Conservation (phyloP, 2,888 invertebrate species). For the Epinotia ramella region DNA sequence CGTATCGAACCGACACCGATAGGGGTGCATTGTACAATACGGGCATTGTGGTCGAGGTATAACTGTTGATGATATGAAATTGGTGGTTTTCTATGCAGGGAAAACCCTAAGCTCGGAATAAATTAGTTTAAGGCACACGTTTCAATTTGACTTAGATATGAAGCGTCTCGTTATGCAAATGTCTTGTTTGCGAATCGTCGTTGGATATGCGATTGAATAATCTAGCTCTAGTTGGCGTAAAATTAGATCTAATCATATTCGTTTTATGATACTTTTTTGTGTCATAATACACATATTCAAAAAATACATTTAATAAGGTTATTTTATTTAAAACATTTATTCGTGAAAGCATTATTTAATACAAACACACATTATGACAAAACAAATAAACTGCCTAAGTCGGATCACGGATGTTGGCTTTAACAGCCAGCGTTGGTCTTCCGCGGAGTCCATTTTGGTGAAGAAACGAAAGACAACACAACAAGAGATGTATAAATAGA, state of each 20-base stretch:
- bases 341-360: no score
- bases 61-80: constrained; percentile 16
- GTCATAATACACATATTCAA: no score
- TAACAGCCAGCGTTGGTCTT: no score
- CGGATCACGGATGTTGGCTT: no score
- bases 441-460: no score
- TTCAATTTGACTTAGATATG: not conserved
- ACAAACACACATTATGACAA: no score
- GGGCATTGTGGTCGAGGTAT: constrained; percentile 33
- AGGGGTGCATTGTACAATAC: constrained; percentile 43
- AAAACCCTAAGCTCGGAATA: not conserved
- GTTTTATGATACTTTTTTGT: not conserved
- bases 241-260: not conserved
- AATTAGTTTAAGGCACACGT: not conserved
- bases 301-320: no score
- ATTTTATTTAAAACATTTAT: no score
- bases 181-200: not conserved
- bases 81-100: constrained; percentile 12
- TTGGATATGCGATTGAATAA: constrained; percentile 2
- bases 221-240: not conserved
- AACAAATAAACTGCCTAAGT: no score
- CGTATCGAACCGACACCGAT: constrained; percentile 52
- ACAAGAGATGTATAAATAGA: no score
- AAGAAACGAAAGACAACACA: no score
- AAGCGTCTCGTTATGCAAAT: constrained; percentile 3